Percentiles rank a stretch among this genome's conserved stretches.
These are phyloP conservation scores for Anniella stebbinsi DNA, from an alignment of 2,797 vertebrate species.

Conservation along the genomic window DNA sequence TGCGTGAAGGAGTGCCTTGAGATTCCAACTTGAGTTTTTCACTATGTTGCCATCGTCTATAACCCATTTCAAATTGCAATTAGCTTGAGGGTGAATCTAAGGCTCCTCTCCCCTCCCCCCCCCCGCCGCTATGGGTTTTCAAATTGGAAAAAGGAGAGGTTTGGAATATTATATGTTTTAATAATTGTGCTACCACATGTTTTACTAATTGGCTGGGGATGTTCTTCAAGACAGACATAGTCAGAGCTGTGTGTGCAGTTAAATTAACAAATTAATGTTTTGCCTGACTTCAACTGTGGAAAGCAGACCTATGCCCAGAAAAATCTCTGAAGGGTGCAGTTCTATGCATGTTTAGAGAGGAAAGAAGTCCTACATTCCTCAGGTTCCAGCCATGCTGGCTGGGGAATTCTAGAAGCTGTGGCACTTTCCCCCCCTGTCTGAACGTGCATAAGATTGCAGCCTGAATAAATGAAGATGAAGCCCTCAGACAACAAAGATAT, in stretches of 20 bases:
- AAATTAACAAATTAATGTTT: not conserved
- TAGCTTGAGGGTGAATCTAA: slow-evolving; percentile 61
- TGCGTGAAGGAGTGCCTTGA: slow-evolving; percentile 56
- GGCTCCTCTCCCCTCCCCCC: slow-evolving; percentile 32
- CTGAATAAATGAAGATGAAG: not conserved
- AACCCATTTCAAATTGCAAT: slow-evolving; percentile 66
- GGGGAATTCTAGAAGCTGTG: too few relatives aligned
- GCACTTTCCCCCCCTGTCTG: too few relatives aligned
- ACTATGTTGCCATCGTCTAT: slow-evolving; percentile 60
- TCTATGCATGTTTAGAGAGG: too few relatives aligned
- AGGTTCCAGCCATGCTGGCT: too few relatives aligned
- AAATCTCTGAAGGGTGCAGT: not conserved
- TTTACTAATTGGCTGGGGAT: slow-evolving; percentile 48
- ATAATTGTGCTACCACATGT: slow-evolving; percentile 41
- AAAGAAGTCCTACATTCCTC: too few relatives aligned
- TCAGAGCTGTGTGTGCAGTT: slow-evolving; percentile 39
- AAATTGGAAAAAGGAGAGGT: slow-evolving; percentile 54
- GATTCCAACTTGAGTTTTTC: slow-evolving; percentile 65
- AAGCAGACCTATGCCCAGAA: slow-evolving; percentile 54
- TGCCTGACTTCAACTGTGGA: slow-evolving; percentile 38
- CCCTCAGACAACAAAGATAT: not conserved
- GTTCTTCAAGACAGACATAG: slow-evolving; percentile 23
- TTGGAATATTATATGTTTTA: slow-evolving; percentile 57
- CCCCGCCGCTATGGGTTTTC: slow-evolving; percentile 37
- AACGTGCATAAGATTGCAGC: too few relatives aligned